A percentile compares a stretch with the other conserved stretches of the same genome.
Evolutionary conservation across 1,140 invertebrate genomes (phyloP).

Genomic region (Ceratosolen solmsi): DNA sequence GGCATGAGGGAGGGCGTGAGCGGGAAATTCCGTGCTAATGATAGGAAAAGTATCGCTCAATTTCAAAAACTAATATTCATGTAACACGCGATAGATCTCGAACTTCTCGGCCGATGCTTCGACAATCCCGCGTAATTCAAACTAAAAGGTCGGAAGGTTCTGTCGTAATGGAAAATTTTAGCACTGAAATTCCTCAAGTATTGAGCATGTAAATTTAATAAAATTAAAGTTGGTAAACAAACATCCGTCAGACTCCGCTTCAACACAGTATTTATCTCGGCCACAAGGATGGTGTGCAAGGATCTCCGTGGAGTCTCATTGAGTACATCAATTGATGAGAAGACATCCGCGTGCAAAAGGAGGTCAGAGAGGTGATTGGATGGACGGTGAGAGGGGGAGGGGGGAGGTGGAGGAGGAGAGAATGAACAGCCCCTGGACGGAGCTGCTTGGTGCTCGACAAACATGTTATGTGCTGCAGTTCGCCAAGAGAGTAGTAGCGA

Average conservation of each 20-base stretch:
- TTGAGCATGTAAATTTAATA: too few relatives aligned
- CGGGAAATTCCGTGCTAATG: not conserved
- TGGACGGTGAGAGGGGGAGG: not conserved
- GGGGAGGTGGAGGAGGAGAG: constrained; percentile 21
- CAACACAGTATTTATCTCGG: too few relatives aligned
- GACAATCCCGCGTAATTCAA: too few relatives aligned
- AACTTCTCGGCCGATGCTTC: too few relatives aligned
- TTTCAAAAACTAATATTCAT: too few relatives aligned
- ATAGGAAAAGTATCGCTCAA: too few relatives aligned
- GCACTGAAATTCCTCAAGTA: too few relatives aligned
- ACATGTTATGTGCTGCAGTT: constrained; percentile 16
- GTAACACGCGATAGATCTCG: too few relatives aligned
- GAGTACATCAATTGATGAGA: not conserved
- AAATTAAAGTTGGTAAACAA: too few relatives aligned
- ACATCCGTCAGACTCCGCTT: too few relatives aligned
- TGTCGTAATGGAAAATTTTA: too few relatives aligned
- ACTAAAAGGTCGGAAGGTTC: too few relatives aligned
- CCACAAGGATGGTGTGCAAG: not conserved
- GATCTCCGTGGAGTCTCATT: not conserved
- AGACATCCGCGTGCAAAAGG: not conserved
- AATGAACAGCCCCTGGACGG: not conserved
- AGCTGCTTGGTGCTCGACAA: not conserved
- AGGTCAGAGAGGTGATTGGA: not conserved
- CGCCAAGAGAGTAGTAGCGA: constrained; percentile 28
- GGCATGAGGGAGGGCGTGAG: not conserved